Evolutionary conservation across 2,888 invertebrate species (phyloP), one percentile per base, ranked within the genome.

Genomic region (Sinotaia quadrata): DNA sequence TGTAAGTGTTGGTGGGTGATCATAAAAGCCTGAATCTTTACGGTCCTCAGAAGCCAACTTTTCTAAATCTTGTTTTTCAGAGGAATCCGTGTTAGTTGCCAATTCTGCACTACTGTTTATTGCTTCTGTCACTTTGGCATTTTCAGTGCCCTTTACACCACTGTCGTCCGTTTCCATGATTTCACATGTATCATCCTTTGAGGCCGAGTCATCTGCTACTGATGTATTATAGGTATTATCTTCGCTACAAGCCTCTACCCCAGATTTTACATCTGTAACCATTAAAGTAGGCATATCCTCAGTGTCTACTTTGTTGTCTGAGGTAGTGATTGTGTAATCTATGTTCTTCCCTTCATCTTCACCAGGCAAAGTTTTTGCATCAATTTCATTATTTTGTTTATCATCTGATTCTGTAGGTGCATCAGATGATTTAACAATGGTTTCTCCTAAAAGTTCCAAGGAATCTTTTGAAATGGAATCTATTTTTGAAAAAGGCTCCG

Each of bases 261-360:
- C 65, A 7, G 65, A 41, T 29, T 63, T 52, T 18, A 52, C 36
- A 4, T 56, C 56, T 29, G 31, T 44, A 5, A 49, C 61, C 10
- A 51, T 49, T 15, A 51, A 29, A 37, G 34, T 51, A 12, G 34
- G 61, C 33, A 51, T 51, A 36, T 61, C 51, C 2, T 51, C 61
- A 34, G n/a, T 12, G 27, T 61, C 61, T 49, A 37, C 33, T 24
- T 31, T 44, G 18, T 61, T 51, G 24, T 33, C 61, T 21, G 51
- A 51, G 51, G 61, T 61, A 36, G 36, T 51, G 27, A 51, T 51
- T 0, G 61, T n/a, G n/a, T n/a, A 61, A 31, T 49, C 61, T 51
- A 18, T 61, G 51, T n/a, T n/a, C n/a, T 61, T 51, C 15, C 5
- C 61, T 49, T 49, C 49, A 41, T 18, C 41, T 41, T 41, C 41